phyloP scores from a whole-genome alignment of 1,140 invertebrate genomes.

The Achatina immaculata region DNA sequence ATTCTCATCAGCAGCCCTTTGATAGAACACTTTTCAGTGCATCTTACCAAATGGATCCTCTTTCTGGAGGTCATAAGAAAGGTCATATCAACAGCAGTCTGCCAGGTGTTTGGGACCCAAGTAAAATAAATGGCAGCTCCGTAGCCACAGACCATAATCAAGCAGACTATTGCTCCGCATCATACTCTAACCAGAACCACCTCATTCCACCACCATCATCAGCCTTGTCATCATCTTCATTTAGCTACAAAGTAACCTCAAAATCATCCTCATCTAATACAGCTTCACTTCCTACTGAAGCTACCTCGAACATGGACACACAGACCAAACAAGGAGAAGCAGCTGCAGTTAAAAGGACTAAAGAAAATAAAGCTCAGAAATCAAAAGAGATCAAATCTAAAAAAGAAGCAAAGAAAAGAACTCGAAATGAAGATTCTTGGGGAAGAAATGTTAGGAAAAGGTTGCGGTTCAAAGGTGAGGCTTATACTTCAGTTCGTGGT shows the following conservation, averaged over 20 bases:
- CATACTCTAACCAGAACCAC: background rate
- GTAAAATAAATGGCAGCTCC: background rate
- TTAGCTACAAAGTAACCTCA: conserved; percentile 11
- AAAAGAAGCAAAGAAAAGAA: conserved; percentile 23
- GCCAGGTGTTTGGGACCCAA: background rate
- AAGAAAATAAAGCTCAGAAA: background rate
- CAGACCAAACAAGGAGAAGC: background rate
- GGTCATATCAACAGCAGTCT: background rate
- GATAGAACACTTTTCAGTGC: background rate
- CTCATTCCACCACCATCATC: conserved; percentile 15
- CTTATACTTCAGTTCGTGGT: conserved; percentile 25
- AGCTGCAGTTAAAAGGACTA: background rate
- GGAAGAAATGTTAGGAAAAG: conserved; percentile 24
- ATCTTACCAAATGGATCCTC: background rate
- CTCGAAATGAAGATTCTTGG: conserved; percentile 33
- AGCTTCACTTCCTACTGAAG: background rate
- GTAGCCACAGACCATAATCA: background rate
- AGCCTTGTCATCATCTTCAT: conserved; percentile 21
- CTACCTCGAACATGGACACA: conserved; percentile 2
- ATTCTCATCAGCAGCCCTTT: background rate
- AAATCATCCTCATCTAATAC: background rate
- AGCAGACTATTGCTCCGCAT: background rate
- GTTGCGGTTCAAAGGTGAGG: conserved; percentile 34
- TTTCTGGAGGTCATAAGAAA: background rate
- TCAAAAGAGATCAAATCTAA: conserved; percentile 16